Percentiles rank a stretch among this genome's conserved stretches.
Conservation (phyloP, 2,797 vertebrate species). For the Helicolenus hilgendorfi region DNA sequence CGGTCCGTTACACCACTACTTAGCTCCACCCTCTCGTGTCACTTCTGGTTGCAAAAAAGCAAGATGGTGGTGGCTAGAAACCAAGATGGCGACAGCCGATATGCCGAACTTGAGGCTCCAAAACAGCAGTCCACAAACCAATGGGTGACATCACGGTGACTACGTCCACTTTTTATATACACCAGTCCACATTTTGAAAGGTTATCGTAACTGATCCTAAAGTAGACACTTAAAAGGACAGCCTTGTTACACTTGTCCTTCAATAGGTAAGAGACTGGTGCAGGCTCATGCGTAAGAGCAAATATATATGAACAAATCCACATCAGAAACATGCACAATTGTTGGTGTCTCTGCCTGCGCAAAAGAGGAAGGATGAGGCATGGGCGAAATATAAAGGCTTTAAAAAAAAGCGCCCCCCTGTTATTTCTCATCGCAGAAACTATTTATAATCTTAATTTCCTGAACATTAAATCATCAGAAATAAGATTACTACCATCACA, state of each 20-base stretch:
- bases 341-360: background rate
- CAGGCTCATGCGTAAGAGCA: background rate
- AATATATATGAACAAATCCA: background rate
- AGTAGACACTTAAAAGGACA: background rate
- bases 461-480: conserved; percentile 36
- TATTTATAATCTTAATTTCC: conserved; percentile 46
- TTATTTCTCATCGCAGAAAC: background rate
- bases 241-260: background rate
- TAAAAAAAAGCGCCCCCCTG: background rate
- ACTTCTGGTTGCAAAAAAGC: too few species aligned
- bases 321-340: background rate
- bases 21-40: too few species aligned
- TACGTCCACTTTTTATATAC: background rate
- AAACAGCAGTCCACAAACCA: background rate
- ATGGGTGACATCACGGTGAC: background rate
- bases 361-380: conserved; percentile 41
- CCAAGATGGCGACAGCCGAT: too few species aligned
- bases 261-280: background rate
- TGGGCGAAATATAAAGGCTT: background rate
- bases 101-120: background rate
- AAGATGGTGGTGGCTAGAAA: too few species aligned
- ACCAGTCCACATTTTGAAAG: background rate
- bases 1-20: too few species aligned
- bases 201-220: background rate
- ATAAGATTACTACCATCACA: conserved; percentile 2